Base-by-base conservation (phyloP, 92 coral and sea anemone genomes). In the Epizoanthus fatuus region DNA sequence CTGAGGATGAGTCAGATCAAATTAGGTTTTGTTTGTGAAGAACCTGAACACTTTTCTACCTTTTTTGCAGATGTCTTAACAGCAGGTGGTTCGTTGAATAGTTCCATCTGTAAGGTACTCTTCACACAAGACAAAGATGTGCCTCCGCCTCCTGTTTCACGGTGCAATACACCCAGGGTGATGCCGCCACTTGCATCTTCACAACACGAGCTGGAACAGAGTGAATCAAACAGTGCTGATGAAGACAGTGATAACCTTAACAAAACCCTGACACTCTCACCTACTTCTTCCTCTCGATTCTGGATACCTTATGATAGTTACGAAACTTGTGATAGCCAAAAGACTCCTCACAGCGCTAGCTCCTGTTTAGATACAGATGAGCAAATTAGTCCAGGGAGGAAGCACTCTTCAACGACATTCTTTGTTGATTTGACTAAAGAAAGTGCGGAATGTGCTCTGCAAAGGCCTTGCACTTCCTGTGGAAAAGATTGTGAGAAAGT, bases 231-330 rank as follows among this genome's bases (percentile, higher is more conserved):
- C 57, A 22, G 20, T 2, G 71, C 40, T 42, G 69, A 14, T 39
- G 47, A 11, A 59, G 42, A 38, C 6, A 42, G 22, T 59, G 82
- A 77, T 11, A 69, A 77, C 25, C 57, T 62, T 11, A 77, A 77
- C 16, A 77, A 44, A 12, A 77, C 82, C 15, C 20, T 77, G 40
- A 77, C 82, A 62, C 58, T 76, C 44, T 76, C 57, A 40, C 40
- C 82, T 20, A 44, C 82, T 2, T 7, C 57, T 77, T 40, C 38
- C 58, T 60, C 70, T 19, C 49, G 63, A 56, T 77, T 77, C 40
- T 77, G 82, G 82, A 77, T 77, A n/a, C 82, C 82, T 42, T 77
- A 77, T 6, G 7, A 76, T 5, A 76, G 55, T n/a, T 77, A 51
- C 17, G 82, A 9, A 13, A 77, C 69, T 58, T 77, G 56, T 4